Base-by-base conservation (phyloP, 2,113 vertebrate genomes). In the Donacobius atricapilla region DNA sequence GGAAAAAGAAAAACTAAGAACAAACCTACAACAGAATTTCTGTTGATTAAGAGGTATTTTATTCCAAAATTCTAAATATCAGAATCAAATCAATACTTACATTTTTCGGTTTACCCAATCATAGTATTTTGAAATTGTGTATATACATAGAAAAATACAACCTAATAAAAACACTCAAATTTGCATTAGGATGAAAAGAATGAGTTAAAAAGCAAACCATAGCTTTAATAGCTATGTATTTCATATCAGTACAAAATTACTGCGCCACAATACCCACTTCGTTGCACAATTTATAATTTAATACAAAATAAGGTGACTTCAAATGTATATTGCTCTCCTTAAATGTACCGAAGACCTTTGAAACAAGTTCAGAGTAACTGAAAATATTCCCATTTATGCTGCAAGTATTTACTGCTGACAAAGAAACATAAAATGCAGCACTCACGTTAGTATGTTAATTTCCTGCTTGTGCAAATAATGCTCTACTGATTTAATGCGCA, bases 61-160 rank as follows among this genome's bases (percentile, higher is more conserved):
- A 97, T 97, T 97, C 71, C 61, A 94, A 93, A 96, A 93, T 80
- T 83, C 82, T 92, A 88, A 95, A 72, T 69, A 96, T 54, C 83
- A 93, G 80, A 95, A 91, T 78, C 90, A 93, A 93, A 39, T 57
- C 66, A 87, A 82, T 77, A 86, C 70, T 87, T 95, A 65, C 2
- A 92, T 71, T 95, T 91, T 82, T 90, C 65, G 2, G 16, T 90
- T 90, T 87, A 81, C 70, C 73, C 71, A 80, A 95, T 90, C 50
- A 81, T 81, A 92, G 31, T 66, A 83, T 70, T 95, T 90, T 70
- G 37, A 86, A 94, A 82, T 63, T 87, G 57, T 76, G 87, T 68
- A 82, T n/a, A 81, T 71, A 37, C 18, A 45, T 83, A 96, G 58
- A 93, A 95, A 96, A 97, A 95, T 88, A 88, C 60, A 93, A 78